A percentile compares a stretch with the other conserved stretches of the same genome.
Conservation (phyloP, 2,113 vertebrate species). For the Tragelaphus strepsiceros region DNA sequence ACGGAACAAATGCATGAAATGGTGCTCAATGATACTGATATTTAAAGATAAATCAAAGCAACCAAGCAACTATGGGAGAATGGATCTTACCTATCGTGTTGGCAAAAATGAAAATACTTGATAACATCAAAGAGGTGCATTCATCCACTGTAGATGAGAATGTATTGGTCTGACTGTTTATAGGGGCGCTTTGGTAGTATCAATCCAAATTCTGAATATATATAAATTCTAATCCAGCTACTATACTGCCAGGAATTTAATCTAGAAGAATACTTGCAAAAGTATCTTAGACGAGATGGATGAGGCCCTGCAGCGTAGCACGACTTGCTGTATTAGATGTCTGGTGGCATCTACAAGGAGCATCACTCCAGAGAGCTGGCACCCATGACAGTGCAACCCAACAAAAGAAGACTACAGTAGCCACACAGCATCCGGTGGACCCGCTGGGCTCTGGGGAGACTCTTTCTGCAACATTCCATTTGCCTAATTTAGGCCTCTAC, state of each 20-base stretch:
- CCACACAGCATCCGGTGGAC: neutral
- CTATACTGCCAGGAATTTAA: neutral
- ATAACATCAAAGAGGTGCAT: neutral
- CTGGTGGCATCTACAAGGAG: neutral
- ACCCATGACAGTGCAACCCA: neutral
- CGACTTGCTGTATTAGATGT: neutral
- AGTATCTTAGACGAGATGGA: neutral
- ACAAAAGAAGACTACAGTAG: neutral
- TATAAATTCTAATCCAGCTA: neutral
- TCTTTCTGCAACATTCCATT: rapidly evolving
- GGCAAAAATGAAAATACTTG: neutral
- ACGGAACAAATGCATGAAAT: neutral
- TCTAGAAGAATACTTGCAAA: neutral
- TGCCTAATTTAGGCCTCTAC: neutral
- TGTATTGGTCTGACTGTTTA: neutral
- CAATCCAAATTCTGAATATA: neutral
- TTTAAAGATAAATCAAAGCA: neutral
- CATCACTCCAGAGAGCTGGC: neutral
- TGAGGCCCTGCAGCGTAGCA: neutral
- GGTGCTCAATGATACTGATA: neutral
- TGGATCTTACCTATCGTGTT: neutral
- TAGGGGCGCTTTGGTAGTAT: neutral
- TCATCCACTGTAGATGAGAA: neutral
- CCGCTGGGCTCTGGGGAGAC: too few relatives aligned
- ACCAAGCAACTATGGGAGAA: neutral